Conservation (phyloP, 2,113 vertebrate genomes). For the Pungitius pungitius region DNA sequence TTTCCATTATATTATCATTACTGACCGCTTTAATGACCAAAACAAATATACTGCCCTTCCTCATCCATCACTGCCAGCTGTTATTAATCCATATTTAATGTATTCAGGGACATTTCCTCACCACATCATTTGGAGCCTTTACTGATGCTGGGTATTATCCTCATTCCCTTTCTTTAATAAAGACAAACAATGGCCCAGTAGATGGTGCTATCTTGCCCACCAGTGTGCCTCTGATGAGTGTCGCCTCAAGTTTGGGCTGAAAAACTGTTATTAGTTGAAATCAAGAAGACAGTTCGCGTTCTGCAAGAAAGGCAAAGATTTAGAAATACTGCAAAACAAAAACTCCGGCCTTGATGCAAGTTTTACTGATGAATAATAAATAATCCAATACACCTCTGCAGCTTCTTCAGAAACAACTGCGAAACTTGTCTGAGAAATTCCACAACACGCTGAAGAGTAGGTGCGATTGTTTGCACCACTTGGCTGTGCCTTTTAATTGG, state of each 20-base stretch:
- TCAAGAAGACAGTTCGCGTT: slow-evolving; percentile 7
- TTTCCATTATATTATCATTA: neutral
- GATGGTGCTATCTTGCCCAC: neutral
- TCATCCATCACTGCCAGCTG: neutral
- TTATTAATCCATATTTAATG: neutral
- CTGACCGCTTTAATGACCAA: neutral
- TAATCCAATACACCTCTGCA: slow-evolving; percentile 51
- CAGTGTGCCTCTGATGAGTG: neutral
- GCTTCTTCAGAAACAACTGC: slow-evolving; percentile 40
- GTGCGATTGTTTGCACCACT: slow-evolving; percentile 22
- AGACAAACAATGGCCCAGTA: neutral
- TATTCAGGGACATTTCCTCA: neutral
- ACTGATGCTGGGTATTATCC: neutral
- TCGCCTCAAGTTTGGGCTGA: neutral
- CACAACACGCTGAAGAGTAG: neutral
- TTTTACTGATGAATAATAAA: slow-evolving; percentile 42
- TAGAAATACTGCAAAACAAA: neutral
- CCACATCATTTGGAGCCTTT: neutral
- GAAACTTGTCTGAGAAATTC: slow-evolving; percentile 45
- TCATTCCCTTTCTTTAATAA: neutral
- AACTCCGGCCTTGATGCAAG: slow-evolving; percentile 20
- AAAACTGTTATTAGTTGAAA: slow-evolving; percentile 5
- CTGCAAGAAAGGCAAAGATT: neutral
- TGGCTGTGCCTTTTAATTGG: slow-evolving; percentile 69
- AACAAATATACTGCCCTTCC: neutral